Evolutionary conservation across 2,113 vertebrate genomes (phyloP).

Genomic region (Pelmatolapia mariae): DNA sequence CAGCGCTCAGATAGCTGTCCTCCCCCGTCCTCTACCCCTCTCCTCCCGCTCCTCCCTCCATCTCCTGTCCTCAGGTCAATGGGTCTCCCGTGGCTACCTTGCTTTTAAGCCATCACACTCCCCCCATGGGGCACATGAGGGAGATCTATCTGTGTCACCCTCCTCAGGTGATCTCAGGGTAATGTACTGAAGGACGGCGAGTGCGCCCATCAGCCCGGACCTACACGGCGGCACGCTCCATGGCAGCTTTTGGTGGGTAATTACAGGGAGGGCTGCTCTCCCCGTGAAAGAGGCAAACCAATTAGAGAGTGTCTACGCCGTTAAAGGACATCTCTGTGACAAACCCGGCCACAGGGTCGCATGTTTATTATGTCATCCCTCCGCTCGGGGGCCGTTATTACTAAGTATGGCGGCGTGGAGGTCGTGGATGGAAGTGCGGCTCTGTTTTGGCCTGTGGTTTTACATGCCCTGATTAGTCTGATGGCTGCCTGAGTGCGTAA

Average conservation of each 20-base stretch:
- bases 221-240: background rate
- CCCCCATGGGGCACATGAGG: slow-evolving; percentile 60
- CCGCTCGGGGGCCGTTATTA: slow-evolving; percentile 38
- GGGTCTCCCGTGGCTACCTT: slow-evolving; percentile 52
- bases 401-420: slow-evolving; percentile 43
- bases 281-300: slow-evolving; percentile 42
- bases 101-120: slow-evolving; percentile 64
- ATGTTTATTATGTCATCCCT: slow-evolving; percentile 65
- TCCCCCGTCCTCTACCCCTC: slow-evolving; percentile 35
- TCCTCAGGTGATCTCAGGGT: slow-evolving; percentile 52
- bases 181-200: slow-evolving; percentile 59
- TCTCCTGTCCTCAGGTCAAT: slow-evolving; percentile 58
- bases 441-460: slow-evolving; percentile 31
- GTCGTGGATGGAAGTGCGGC: slow-evolving; percentile 42
- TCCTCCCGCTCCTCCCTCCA: background rate
- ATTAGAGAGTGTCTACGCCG: slow-evolving; percentile 57
- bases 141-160: slow-evolving; percentile 63
- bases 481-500: slow-evolving; percentile 56
- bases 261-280: slow-evolving; percentile 27
- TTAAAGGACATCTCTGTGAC: slow-evolving; percentile 61
- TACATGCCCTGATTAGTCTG: slow-evolving; percentile 44
- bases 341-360: slow-evolving; percentile 53
- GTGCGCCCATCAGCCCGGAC: slow-evolving; percentile 45
- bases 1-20: slow-evolving; percentile 69
- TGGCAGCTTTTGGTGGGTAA: slow-evolving; percentile 38